These are phyloP conservation scores for Agrilus mali DNA, from an alignment of 2,888 invertebrate species.

Conservation along the genomic window DNA sequence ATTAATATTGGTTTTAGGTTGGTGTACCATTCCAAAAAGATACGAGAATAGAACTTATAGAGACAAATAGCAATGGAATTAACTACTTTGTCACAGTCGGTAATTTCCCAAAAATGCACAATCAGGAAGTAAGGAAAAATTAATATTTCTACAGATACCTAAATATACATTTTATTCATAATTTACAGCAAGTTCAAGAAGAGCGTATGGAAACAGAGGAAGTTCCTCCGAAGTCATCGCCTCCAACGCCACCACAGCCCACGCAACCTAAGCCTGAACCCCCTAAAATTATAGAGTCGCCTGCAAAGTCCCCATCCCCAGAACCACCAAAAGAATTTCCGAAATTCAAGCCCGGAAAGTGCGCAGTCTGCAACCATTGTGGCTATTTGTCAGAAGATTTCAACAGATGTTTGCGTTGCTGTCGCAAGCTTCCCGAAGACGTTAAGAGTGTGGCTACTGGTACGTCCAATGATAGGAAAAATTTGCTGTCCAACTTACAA, in stretches of 20 bases:
- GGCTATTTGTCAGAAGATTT: constrained; percentile 70
- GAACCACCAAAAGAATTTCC: constrained; percentile 42
- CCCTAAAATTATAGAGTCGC: constrained; percentile 1
- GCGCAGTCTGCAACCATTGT: constrained; percentile 69
- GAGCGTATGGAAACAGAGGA: constrained; percentile 3
- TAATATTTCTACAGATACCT: not conserved
- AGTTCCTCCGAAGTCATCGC: not conserved
- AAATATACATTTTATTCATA: not conserved
- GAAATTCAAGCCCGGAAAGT: constrained; percentile 54
- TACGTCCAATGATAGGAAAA: constrained; percentile 31
- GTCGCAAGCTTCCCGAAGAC: constrained; percentile 56
- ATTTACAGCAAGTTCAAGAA: not conserved
- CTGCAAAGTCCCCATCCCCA: constrained; percentile 36
- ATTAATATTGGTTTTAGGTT: constrained; percentile 35
- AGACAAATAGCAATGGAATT: constrained; percentile 60
- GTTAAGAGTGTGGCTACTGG: constrained; percentile 43
- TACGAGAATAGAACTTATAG: constrained; percentile 61
- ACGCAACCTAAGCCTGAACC: not conserved
- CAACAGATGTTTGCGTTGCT: constrained; percentile 63
- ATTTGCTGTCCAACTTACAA: constrained; percentile 18
- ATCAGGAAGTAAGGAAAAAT: constrained; percentile 11
- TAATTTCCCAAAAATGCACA: constrained; percentile 10
- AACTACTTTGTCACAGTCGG: constrained; percentile 71
- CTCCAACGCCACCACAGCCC: not conserved
- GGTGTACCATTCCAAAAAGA: constrained; percentile 57